Evolutionary conservation across 2,797 vertebrate species (phyloP).

Genomic region (Apogon talboti): DNA sequence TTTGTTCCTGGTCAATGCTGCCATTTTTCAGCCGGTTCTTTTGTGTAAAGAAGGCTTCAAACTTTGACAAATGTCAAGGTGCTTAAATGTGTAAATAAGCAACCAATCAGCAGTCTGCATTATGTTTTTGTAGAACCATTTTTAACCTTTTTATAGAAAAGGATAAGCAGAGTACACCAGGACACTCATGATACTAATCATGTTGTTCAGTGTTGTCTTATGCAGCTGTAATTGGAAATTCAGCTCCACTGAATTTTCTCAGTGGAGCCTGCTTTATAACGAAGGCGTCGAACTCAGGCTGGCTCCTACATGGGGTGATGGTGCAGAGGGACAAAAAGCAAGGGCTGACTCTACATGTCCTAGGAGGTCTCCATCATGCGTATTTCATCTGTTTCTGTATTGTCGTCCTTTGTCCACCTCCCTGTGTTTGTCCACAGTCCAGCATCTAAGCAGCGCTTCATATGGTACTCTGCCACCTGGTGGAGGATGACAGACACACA

Average conservation of each 20-base stretch:
- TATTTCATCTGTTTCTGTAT: slow-evolving; percentile 88
- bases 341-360: slow-evolving; percentile 26
- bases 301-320: slow-evolving; percentile 26
- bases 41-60: slow-evolving; percentile 23
- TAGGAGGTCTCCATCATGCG: slow-evolving; percentile 96
- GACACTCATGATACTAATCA: no score
- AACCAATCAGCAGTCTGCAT: no score
- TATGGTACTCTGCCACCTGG: slow-evolving; percentile 85
- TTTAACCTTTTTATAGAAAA: no score
- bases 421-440: slow-evolving; percentile 84
- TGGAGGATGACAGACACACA: slow-evolving; percentile 26
- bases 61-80: slow-evolving; percentile 4
- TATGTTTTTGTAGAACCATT: no score
- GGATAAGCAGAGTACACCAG: no score
- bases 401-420: slow-evolving; percentile 88
- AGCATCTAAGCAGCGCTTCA: slow-evolving; percentile 85
- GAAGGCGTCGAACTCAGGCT: slow-evolving; percentile 25
- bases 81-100: no score
- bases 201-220: no score
- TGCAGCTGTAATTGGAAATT: no score
- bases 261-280: slow-evolving; percentile 17
- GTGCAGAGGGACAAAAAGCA: slow-evolving; percentile 32
- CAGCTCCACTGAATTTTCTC: not conserved
- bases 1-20: slow-evolving; percentile 29
- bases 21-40: slow-evolving; percentile 2